Evolutionary conservation across 2,797 vertebrate species (phyloP).

Genomic region (Mycteria americana): DNA sequence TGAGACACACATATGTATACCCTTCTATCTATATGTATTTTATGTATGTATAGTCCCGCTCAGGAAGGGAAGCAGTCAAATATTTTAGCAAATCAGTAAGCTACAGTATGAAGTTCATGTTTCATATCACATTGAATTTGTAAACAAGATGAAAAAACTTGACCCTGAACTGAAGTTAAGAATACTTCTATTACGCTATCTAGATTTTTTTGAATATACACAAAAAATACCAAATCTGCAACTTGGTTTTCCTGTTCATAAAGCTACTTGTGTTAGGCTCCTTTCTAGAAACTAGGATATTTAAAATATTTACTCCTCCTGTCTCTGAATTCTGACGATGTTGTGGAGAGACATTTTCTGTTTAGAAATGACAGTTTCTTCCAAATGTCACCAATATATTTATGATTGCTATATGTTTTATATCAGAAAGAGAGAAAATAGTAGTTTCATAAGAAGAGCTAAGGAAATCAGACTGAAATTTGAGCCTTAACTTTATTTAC

Average conservation of each 20-base stretch:
- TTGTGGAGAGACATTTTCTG: background rate
- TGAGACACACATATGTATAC: background rate
- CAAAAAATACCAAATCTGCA: background rate
- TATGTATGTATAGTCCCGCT: background rate
- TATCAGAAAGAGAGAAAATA: background rate
- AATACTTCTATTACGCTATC: background rate
- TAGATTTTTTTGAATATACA: background rate
- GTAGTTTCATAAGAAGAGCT: background rate
- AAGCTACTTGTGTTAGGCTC: background rate
- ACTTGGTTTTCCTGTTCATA: background rate
- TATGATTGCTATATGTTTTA: background rate
- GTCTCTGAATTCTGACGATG: background rate
- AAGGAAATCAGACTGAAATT: background rate
- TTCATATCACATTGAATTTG: background rate
- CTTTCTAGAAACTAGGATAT: background rate
- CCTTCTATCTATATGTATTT: background rate
- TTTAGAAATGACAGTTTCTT: background rate
- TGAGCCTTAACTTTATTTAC: background rate
- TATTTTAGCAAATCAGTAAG: background rate
- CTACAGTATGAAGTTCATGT: background rate
- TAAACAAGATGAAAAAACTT: background rate
- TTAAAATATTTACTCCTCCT: background rate
- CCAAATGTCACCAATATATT: background rate
- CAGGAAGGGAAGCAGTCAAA: background rate
- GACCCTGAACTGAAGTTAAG: background rate